Percentiles rank a stretch among this genome's conserved stretches.
Evolutionary conservation across 2,797 vertebrate species (phyloP).

Genomic region (Poeciliopsis turneri): DNA sequence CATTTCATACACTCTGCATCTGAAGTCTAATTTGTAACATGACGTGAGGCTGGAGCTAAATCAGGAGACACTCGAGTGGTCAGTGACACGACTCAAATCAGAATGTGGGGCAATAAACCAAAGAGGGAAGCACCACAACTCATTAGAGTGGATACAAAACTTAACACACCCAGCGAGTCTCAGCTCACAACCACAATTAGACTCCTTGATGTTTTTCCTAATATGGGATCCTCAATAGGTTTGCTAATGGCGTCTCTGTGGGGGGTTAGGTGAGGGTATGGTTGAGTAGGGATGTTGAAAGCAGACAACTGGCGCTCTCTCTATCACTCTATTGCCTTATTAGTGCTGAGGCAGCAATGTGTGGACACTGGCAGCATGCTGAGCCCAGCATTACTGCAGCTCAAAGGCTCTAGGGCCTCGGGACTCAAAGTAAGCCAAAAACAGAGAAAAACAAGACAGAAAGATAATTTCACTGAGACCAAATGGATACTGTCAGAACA

Average conservation of each 20-base stretch:
- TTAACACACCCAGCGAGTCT: constrained; percentile 62
- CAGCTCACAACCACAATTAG: constrained; percentile 71
- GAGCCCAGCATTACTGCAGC: constrained; percentile 80
- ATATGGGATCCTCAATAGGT: constrained; percentile 71
- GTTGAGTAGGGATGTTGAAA: constrained; percentile 73
- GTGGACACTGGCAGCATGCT: constrained; percentile 78
- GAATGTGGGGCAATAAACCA: constrained; percentile 73
- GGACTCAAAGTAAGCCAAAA: constrained; percentile 64
- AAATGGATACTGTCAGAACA: constrained; percentile 18
- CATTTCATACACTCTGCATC: constrained; percentile 38
- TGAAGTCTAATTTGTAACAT: constrained; percentile 34
- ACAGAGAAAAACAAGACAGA: constrained; percentile 50
- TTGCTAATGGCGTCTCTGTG: constrained; percentile 67
- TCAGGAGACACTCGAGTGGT: constrained; percentile 60
- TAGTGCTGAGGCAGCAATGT: constrained; percentile 83
- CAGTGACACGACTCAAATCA: constrained; percentile 72
- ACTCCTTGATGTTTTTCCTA: constrained; percentile 71
- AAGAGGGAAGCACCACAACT: constrained; percentile 64
- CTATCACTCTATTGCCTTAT: constrained; percentile 77
- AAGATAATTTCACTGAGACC: constrained; percentile 33
- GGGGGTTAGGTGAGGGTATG: constrained; percentile 67
- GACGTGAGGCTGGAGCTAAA: constrained; percentile 65
- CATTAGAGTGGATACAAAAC: constrained; percentile 71
- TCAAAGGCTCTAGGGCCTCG: constrained; percentile 76
- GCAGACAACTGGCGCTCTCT: constrained; percentile 70